Conservation (phyloP, 2,888 invertebrate species). For the Ctena decussata region DNA sequence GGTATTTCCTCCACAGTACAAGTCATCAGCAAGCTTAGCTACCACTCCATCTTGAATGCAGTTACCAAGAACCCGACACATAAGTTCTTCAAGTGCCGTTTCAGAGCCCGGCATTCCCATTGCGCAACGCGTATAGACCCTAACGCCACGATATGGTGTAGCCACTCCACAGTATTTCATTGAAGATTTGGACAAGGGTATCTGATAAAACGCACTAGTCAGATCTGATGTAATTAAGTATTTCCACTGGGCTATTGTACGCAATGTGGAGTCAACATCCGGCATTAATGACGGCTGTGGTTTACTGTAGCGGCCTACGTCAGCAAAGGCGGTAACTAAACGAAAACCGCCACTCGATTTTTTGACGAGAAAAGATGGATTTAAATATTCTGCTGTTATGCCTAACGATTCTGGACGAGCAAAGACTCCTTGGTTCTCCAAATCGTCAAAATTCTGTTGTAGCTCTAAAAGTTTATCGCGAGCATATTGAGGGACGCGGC, state of each 20-base stretch:
- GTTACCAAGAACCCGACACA: constrained; percentile 64
- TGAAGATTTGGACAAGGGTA: too few species aligned
- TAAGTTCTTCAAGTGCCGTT: constrained; percentile 69
- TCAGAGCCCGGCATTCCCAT: constrained; percentile 75
- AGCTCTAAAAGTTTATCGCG: not conserved
- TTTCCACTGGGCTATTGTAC: too few species aligned
- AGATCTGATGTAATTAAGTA: constrained; percentile 65
- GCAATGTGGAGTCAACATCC: too few species aligned
- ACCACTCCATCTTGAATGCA: constrained; percentile 56
- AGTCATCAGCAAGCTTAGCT: constrained; percentile 65
- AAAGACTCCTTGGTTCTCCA: not conserved
- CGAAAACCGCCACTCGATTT: too few species aligned
- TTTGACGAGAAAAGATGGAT: too few species aligned
- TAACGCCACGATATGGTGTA: constrained; percentile 66
- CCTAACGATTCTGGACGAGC: not conserved
- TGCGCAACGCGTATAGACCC: constrained; percentile 68
- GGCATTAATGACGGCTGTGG: too few species aligned
- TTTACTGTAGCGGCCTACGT: too few species aligned
- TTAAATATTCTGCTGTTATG: constrained; percentile 9
- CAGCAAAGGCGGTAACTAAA: too few species aligned
- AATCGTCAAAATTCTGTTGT: not conserved
- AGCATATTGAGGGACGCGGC: constrained; percentile 14
- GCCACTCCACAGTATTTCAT: too few species aligned
- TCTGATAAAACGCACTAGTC: too few species aligned
- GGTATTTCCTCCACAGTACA: constrained; percentile 63